Conservation (phyloP, 2,888 invertebrate genomes). For the Bugulina stolonifera region DNA sequence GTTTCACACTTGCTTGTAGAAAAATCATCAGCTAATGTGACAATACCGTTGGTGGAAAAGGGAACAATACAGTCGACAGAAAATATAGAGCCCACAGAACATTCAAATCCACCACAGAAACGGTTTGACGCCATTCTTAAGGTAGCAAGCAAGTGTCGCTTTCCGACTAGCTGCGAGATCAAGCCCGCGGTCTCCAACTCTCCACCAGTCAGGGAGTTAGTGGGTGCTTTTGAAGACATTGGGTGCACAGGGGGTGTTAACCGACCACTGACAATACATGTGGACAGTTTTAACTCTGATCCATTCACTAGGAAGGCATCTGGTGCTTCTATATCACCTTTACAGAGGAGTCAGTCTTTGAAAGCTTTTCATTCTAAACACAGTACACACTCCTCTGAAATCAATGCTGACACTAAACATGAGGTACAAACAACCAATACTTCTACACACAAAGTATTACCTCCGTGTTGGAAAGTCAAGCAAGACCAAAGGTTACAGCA, state of each 20-base stretch:
- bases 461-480: neutral
- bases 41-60: too few relatives aligned
- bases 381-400: neutral
- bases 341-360: constrained; percentile 13
- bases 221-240: constrained; percentile 18
- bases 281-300: constrained; percentile 18
- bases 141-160: neutral
- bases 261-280: constrained; percentile 20
- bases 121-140: neutral
- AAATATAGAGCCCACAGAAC: too few relatives aligned
- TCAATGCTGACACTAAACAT: neutral
- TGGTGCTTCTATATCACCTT: neutral
- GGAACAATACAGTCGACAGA: too few relatives aligned
- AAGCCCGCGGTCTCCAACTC: neutral
- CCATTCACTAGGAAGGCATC: constrained; percentile 1
- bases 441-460: neutral
- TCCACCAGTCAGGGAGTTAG: constrained; percentile 1
- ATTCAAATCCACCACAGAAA: too few relatives aligned
- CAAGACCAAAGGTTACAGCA: constrained; percentile 1
- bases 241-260: neutral
- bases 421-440: neutral
- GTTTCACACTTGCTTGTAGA: too few relatives aligned
- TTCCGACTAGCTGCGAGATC: neutral
- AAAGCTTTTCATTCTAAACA: too few relatives aligned
- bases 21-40: too few relatives aligned